Evolutionary conservation across 1,140 invertebrate species (phyloP).

Genomic region (Ostrea denselamellosa): DNA sequence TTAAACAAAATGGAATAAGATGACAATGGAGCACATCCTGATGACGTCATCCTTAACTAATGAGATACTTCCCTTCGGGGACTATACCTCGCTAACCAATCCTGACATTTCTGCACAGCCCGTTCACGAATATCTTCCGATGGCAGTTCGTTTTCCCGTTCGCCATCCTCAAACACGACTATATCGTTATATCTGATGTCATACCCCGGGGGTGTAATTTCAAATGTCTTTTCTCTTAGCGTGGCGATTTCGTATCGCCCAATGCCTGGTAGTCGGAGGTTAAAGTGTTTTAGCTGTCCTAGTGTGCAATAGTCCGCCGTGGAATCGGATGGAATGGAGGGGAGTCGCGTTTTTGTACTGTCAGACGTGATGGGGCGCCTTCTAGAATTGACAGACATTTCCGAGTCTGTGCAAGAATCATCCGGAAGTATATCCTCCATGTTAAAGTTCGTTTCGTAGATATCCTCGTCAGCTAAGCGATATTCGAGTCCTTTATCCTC

Average conservation of each 20-base stretch:
- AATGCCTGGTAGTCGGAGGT: conserved; percentile 55
- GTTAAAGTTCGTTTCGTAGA: conserved; percentile 26
- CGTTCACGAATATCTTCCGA: conserved; percentile 62
- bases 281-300: conserved; percentile 27
- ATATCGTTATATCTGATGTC: conserved; percentile 67
- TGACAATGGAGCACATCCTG: neutral
- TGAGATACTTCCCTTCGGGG: conserved; percentile 23
- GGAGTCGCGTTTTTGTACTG: conserved; percentile 49
- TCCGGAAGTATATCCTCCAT: conserved; percentile 14
- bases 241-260: conserved; percentile 47
- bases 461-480: neutral
- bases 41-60: neutral
- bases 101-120: conserved; percentile 57
- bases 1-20: neutral
- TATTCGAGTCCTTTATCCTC: neutral
- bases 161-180: conserved; percentile 54
- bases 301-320: conserved; percentile 34
- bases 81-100: conserved; percentile 56
- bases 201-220: conserved; percentile 67
- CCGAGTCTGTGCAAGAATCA: conserved; percentile 47
- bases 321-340: conserved; percentile 51
- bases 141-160: conserved; percentile 55
- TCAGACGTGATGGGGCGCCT: conserved; percentile 29
- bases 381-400: conserved; percentile 42
- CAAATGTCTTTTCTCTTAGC: conserved; percentile 64